Percentiles rank a stretch among this genome's conserved stretches.
Conservation (phyloP, 2,797 vertebrate genomes). For the Aselliscus stoliczkanus region DNA sequence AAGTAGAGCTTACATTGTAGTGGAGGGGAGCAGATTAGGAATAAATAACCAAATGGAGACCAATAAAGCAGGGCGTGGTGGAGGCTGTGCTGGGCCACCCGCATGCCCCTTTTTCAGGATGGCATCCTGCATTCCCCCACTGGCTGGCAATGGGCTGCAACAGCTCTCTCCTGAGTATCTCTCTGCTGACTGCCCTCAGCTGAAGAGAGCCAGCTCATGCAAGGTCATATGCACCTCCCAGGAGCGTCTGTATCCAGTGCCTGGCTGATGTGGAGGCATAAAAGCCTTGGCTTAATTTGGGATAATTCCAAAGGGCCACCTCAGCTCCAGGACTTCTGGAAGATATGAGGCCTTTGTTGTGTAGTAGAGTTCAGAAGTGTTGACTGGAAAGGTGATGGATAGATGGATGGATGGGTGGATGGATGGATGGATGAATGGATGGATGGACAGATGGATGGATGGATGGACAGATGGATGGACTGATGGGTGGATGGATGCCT, state of each 20-base stretch:
- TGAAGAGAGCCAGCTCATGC: not conserved
- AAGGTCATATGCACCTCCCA: not conserved
- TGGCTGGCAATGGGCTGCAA: not conserved
- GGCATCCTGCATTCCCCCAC: not conserved
- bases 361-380: not conserved
- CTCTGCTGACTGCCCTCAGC: not conserved
- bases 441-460: not conserved
- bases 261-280: not conserved
- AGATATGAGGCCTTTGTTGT: not conserved
- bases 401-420: not conserved
- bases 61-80: fast-evolving
- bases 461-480: not conserved
- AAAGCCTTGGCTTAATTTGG: not conserved
- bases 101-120: not conserved
- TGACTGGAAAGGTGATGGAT: not conserved
- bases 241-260: not conserved
- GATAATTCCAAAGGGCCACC: not conserved
- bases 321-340: not conserved
- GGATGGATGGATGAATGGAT: not conserved
- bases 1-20: too few species aligned
- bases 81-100: not conserved
- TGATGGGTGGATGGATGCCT: not conserved
- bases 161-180: not conserved
- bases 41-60: not conserved
- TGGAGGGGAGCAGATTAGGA: not conserved